Evolutionary conservation across 2,888 invertebrate species (phyloP), one percentile per base, ranked within the genome.

Genomic region (Mylabris sibirica): DNA sequence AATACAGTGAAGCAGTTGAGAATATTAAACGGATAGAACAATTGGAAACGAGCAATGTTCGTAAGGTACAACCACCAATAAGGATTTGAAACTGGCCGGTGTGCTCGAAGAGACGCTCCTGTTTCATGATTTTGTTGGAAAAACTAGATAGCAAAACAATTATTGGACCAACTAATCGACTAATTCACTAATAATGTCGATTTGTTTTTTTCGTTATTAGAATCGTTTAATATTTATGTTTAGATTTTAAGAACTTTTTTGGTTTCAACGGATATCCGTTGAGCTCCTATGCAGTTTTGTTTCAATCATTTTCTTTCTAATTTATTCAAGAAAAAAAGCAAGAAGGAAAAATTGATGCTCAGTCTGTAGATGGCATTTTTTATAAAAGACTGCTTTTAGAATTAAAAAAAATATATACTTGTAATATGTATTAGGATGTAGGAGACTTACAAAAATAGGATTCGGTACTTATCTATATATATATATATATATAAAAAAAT

Each of bases 1-100:
- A 84, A 70, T 83, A 84, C 74, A 79, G 79, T 20, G 82, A 80
- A 8, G 81, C 83, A 4, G 79, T 84, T 38, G 80, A 84, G 74
- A 81, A 82, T 68, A 74, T 84, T 65, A 83, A 84, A 71, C 82
- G 80, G 75, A 84, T 84, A 74, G 83, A 84, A 73, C 77, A 80
- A 66, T 72, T 78, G 26, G 80, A 81, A 68, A 72, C 70, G 69
- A 70, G 66, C 63, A 67, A 38, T 53, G 30, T 72, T n/a, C 76
- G 76, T 64, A 79, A 79, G 49, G 64, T 71, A 14, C 71, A 72
- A 11, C 35, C 78, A 24, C 70, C 79, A 12, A 75, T 79, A 60
- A 77, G 74, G 67, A 77, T 75, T 66, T 80, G 71, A 67, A 35
- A 67, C 44, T 9, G 6, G 20, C 20, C 9, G n/a, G n/a, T n/a